Evolutionary conservation across 2,797 vertebrate species (phyloP).

Genomic region (Platalea minor): DNA sequence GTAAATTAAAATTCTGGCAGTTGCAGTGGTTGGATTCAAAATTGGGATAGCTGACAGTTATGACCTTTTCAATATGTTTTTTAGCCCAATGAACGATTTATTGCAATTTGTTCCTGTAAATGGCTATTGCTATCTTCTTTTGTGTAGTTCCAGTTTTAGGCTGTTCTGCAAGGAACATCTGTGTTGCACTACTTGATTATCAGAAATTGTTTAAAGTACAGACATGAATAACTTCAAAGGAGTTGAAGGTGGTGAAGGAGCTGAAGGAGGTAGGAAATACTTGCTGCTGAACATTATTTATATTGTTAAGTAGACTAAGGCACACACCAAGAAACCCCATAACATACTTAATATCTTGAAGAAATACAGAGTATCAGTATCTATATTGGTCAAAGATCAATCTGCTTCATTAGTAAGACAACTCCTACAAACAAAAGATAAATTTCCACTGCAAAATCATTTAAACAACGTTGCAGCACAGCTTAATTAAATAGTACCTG

Average conservation of each 20-base stretch:
- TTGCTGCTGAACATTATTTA: constrained; percentile 49
- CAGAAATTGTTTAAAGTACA: constrained; percentile 42
- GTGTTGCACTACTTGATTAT: constrained; percentile 54
- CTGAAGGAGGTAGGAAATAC: constrained; percentile 43
- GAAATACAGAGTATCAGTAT: constrained; percentile 12
- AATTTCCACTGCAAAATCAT: constrained; percentile 10
- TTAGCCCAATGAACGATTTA: not conserved
- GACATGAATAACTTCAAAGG: constrained; percentile 28
- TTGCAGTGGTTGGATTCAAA: not conserved
- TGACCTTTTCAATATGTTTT: not conserved
- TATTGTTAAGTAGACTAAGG: constrained; percentile 14
- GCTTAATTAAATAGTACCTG: constrained; percentile 14
- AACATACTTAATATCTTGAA: constrained; percentile 25
- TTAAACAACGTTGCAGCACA: constrained; percentile 25
- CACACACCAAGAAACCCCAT: not conserved
- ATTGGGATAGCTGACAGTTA: not conserved
- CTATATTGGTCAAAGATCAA: not conserved
- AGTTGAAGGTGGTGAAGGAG: constrained; percentile 49
- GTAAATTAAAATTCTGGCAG: not conserved
- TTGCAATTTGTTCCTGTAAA: not conserved
- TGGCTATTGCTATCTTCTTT: not conserved
- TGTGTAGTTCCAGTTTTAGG: constrained; percentile 25
- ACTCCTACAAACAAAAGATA: constrained; percentile 21
- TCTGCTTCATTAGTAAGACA: constrained; percentile 32
- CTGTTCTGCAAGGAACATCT: constrained; percentile 24